Evolutionary conservation across 2,888 invertebrate species (phyloP).

Genomic region (Bedellia somnulentella): DNA sequence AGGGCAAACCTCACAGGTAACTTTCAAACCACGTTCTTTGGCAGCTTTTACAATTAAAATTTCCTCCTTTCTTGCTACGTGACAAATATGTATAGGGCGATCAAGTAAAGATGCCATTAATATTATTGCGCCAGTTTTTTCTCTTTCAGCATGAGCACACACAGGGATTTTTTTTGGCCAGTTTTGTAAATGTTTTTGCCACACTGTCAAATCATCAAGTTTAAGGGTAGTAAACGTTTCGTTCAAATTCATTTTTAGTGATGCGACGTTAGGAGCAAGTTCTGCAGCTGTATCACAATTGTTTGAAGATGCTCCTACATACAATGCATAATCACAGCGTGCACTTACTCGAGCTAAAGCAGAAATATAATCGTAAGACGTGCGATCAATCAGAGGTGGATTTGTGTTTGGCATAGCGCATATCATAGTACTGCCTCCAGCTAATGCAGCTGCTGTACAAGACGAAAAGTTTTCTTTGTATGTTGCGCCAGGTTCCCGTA

Average conservation of each 20-base stretch:
- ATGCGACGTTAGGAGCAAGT: constrained; percentile 78
- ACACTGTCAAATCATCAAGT: constrained; percentile 83
- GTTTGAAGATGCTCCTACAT: constrained; percentile 85
- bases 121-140: constrained; percentile 94
- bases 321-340: constrained; percentile 94
- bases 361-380: constrained; percentile 77
- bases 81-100: constrained; percentile 93
- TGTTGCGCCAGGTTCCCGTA: constrained; percentile 95
- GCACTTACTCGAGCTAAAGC: constrained; percentile 83
- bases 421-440: constrained; percentile 92
- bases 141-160: constrained; percentile 95
- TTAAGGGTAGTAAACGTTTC: constrained; percentile 91
- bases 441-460: constrained; percentile 89
- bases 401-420: constrained; percentile 98
- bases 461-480: constrained; percentile 96
- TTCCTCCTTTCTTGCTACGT: constrained; percentile 95
- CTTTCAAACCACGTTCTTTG: constrained; percentile 85
- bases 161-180: constrained; percentile 93
- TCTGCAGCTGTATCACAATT: constrained; percentile 76
- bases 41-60: constrained; percentile 87
- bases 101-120: constrained; percentile 85
- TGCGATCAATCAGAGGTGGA: constrained; percentile 85
- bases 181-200: constrained; percentile 90
- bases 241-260: constrained; percentile 98
- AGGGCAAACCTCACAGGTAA: constrained; percentile 98